Evolutionary conservation across 2,113 vertebrate genomes (phyloP).

Genomic region (Macquaria ambigua): DNA sequence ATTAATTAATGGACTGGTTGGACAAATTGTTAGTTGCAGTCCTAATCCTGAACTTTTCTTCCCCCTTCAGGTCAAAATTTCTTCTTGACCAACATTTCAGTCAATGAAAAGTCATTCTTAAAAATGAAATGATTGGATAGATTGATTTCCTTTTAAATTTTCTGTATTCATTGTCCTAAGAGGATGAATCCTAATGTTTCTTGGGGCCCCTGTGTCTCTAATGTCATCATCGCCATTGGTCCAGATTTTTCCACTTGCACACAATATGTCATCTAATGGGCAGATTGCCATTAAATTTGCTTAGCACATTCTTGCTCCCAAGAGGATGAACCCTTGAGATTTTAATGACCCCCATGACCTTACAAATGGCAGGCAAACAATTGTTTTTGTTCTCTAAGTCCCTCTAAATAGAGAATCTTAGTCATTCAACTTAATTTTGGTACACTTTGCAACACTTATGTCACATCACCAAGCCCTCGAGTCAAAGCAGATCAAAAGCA

Average conservation of each 20-base stretch:
- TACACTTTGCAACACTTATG: neutral
- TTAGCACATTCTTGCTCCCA: neutral
- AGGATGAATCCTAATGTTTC: neutral
- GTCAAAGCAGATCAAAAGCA: slow-evolving; percentile 45
- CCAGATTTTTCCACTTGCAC: neutral
- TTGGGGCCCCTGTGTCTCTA: too few species aligned
- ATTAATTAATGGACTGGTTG: too few species aligned
- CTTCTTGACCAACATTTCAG: neutral
- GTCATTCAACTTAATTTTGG: neutral
- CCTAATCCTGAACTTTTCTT: neutral
- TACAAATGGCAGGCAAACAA: neutral
- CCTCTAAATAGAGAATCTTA: neutral
- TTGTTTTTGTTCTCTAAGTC: neutral
- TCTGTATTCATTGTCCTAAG: neutral
- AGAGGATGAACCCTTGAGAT: neutral
- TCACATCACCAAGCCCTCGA: slow-evolving; percentile 15
- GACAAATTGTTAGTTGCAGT: neutral
- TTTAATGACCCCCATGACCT: neutral
- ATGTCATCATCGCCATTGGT: neutral
- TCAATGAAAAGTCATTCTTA: neutral
- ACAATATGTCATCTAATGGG: neutral
- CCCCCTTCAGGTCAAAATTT: neutral
- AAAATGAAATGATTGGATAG: neutral
- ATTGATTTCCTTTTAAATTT: neutral
- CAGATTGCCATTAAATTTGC: neutral